phyloP scores from a whole-genome alignment of 2,888 invertebrate species.

The Julus scandinavius region DNA sequence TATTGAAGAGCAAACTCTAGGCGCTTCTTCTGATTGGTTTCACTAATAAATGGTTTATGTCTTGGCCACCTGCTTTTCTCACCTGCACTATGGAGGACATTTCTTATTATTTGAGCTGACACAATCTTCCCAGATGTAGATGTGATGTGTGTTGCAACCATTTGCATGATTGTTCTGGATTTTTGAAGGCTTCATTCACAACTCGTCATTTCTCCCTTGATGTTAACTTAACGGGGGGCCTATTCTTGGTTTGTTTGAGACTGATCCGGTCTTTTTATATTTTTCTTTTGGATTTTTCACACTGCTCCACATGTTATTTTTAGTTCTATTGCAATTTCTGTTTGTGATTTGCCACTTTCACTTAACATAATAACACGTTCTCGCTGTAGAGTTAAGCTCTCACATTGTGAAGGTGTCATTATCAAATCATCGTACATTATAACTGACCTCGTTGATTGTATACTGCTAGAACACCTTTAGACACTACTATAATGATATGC shows the following conservation, averaged over 20 bases:
- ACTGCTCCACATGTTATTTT: conserved; percentile 49
- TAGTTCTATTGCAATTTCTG: background rate
- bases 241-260: too few species aligned
- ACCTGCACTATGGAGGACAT: too few species aligned
- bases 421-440: too few species aligned
- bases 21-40: conserved; percentile 1
- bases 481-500: too few species aligned
- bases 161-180: conserved; percentile 37
- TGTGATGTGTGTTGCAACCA: background rate
- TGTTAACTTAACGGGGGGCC: too few species aligned
- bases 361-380: background rate
- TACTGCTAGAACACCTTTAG: too few species aligned
- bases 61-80: background rate
- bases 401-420: too few species aligned
- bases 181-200: background rate
- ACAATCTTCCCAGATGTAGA: too few species aligned
- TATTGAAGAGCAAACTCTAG: too few species aligned
- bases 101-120: too few species aligned
- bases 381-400: background rate
- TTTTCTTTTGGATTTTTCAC: background rate
- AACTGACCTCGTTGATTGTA: too few species aligned
- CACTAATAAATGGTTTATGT: conserved; percentile 49
- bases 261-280: background rate
- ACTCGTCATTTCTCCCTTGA: too few species aligned
- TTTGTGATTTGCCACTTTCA: conserved; percentile 14